phyloP scores from a whole-genome alignment of 2,888 invertebrate genomes.

The Sturmia bella region DNA sequence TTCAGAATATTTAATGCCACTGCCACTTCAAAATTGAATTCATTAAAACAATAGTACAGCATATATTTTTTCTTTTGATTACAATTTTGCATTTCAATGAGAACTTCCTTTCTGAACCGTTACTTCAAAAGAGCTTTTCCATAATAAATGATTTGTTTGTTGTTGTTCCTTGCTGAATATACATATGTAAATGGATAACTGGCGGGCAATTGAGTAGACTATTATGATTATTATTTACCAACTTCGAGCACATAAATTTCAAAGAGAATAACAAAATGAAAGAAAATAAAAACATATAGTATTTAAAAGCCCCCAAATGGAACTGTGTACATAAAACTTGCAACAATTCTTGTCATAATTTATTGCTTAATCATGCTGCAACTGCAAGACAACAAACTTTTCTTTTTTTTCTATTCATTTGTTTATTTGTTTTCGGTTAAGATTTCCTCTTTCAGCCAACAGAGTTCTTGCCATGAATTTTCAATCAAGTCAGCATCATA shows the following conservation, averaged over 20 bases:
- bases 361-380: slow-evolving; percentile 68
- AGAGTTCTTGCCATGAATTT: slow-evolving; percentile 44
- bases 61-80: background rate
- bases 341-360: slow-evolving; percentile 64
- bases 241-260: slow-evolving; percentile 4
- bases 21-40: no score
- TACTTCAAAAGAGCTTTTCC: slow-evolving; percentile 7
- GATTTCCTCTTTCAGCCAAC: slow-evolving; percentile 15
- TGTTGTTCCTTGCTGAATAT: slow-evolving; percentile 1
- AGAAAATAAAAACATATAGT: no score
- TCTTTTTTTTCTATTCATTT: background rate
- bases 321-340: slow-evolving; percentile 7
- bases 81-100: background rate
- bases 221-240: slow-evolving; percentile 31
- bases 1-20: no score
- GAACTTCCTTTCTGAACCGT: slow-evolving; percentile 22
- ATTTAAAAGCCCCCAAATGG: slow-evolving; percentile 9
- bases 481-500: slow-evolving; percentile 66
- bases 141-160: slow-evolving; percentile 21
- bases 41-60: no score
- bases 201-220: slow-evolving; percentile 7
- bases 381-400: slow-evolving; percentile 41
- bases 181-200: background rate
- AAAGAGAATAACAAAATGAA: no score
- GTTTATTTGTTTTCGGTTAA: slow-evolving; percentile 1